A percentile compares a stretch with the other conserved stretches of the same genome.
Evolutionary conservation across 2,888 invertebrate genomes (phyloP).

Genomic region (Adineta ricciae): DNA sequence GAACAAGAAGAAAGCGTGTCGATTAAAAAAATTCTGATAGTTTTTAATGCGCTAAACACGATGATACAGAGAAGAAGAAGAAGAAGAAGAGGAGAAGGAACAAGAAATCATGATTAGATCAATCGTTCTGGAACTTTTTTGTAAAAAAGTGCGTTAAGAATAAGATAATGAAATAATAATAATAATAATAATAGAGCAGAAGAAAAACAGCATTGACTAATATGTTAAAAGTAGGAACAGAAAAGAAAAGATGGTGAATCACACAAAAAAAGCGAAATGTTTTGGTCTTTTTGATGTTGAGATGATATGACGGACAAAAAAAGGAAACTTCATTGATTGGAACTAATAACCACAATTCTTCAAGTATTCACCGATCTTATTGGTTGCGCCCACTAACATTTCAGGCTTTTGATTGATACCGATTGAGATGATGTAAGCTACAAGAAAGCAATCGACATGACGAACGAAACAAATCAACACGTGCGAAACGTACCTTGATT

Average conservation of each 20-base stretch:
- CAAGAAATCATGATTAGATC: background rate
- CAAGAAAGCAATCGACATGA: background rate
- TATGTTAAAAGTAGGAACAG: background rate
- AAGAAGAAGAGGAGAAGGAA: background rate
- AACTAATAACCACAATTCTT: constrained; percentile 13
- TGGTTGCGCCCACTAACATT: background rate
- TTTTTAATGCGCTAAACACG: background rate
- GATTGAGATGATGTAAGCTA: constrained; percentile 5
- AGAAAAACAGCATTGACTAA: constrained; percentile 17
- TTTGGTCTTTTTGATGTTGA: background rate
- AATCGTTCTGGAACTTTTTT: background rate
- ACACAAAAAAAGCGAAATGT: background rate
- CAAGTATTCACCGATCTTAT: constrained; percentile 12
- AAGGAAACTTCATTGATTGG: background rate
- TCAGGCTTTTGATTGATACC: constrained; percentile 23
- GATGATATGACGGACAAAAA: background rate
- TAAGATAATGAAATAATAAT: background rate
- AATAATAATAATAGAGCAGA: no score
- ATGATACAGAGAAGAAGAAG: background rate
- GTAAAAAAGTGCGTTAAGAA: background rate
- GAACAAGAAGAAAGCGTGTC: background rate
- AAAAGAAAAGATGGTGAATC: background rate
- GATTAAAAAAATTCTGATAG: background rate
- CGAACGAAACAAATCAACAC: background rate
- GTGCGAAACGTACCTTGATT: constrained; percentile 21